Evolutionary conservation across 2,113 vertebrate genomes (phyloP).

Genomic region (Shinisaurus crocodilurus): DNA sequence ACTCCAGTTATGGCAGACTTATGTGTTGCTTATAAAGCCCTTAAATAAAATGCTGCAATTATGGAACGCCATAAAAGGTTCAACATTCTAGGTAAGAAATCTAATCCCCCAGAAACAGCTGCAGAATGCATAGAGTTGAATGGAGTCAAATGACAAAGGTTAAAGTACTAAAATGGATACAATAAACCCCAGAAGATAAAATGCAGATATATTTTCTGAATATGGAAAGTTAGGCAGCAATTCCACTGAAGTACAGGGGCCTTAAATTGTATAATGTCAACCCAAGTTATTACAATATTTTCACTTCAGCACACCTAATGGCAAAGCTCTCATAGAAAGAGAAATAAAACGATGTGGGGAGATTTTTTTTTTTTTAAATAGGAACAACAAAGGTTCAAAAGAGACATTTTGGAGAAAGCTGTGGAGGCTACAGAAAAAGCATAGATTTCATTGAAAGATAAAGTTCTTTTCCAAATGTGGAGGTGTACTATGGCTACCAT

Average conservation of each 20-base stretch:
- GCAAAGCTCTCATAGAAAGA: background rate
- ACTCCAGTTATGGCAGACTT: background rate
- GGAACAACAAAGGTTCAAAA: background rate
- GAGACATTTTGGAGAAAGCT: background rate
- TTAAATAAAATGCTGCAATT: conserved; percentile 28
- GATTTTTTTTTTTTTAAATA: background rate
- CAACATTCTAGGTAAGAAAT: background rate
- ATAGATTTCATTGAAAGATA: background rate
- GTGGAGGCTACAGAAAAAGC: background rate
- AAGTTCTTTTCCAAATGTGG: background rate
- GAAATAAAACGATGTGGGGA: conserved; percentile 7
- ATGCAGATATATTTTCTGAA: background rate
- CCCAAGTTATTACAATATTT: background rate
- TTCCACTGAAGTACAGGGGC: conserved; percentile 7
- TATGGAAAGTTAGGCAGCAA: conserved; percentile 11
- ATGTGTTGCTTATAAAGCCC: background rate
- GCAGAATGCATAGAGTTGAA: background rate
- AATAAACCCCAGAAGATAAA: conserved; percentile 21
- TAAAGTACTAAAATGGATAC: background rate
- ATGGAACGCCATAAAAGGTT: background rate
- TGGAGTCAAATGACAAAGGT: conserved; percentile 31
- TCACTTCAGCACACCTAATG: background rate
- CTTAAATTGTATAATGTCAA: conserved; percentile 13
- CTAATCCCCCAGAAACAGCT: background rate
- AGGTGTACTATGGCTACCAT: background rate